These are phyloP conservation scores for Megatriorchis doriae DNA, from an alignment of 2,113 vertebrate genomes.

Conservation along the genomic window DNA sequence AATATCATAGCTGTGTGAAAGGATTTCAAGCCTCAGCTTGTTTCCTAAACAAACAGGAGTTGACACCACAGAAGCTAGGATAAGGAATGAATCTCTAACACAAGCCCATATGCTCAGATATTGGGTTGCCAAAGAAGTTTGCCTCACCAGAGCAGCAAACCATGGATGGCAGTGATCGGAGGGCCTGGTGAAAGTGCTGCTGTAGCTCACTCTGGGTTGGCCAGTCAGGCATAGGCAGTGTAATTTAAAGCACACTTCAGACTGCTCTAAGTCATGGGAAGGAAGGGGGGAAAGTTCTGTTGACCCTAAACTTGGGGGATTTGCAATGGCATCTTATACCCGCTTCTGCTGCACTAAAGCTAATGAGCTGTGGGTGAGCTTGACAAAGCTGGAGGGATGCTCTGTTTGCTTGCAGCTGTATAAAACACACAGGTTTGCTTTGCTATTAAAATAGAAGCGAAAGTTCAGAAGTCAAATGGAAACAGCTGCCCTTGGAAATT, in stretches of 20 bases:
- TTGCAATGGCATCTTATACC: neutral
- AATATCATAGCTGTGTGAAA: neutral
- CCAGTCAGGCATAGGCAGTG: neutral
- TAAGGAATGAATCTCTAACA: neutral
- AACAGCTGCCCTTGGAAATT: neutral
- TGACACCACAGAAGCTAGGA: neutral
- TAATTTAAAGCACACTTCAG: neutral
- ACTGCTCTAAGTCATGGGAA: neutral
- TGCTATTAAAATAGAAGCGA: neutral
- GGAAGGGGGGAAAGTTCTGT: neutral
- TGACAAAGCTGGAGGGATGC: neutral
- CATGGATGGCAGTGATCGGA: rapidly evolving
- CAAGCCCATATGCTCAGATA: neutral
- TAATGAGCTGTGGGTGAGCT: neutral
- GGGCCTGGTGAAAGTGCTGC: neutral
- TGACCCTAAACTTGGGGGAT: neutral
- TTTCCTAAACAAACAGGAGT: neutral
- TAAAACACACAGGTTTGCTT: neutral
- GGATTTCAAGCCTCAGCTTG: neutral
- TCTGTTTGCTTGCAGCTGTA: neutral
- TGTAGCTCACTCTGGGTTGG: neutral
- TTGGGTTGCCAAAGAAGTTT: neutral
- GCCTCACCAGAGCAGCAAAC: neutral
- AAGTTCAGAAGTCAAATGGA: neutral
- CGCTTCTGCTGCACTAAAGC: neutral